Evolutionary conservation across 2,797 vertebrate genomes (phyloP).

Genomic region (Macrochelys suwanniensis): DNA sequence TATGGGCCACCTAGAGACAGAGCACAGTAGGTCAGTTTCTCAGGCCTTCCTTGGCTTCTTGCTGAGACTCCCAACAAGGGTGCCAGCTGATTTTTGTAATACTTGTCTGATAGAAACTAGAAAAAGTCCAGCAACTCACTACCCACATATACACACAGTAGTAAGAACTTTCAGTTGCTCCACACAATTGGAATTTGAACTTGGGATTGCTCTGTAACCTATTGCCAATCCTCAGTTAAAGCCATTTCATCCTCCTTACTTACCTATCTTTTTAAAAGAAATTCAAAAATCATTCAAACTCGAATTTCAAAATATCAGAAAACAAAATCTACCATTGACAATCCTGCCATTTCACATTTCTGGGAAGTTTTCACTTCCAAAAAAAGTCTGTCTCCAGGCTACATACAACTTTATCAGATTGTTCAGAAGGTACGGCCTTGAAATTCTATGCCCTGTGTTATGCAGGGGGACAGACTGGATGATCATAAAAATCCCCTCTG

Average conservation of each 20-base stretch:
- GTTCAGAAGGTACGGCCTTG: neutral
- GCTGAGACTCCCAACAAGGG: neutral
- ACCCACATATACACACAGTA: neutral
- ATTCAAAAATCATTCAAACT: neutral
- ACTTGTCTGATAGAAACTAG: neutral
- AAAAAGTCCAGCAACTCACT: neutral
- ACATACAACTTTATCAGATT: neutral
- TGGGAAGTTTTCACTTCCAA: neutral
- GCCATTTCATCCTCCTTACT: neutral
- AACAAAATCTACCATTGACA: neutral
- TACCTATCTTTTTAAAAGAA: neutral
- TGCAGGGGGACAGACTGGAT: neutral
- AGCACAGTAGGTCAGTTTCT: neutral
- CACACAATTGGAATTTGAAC: neutral
- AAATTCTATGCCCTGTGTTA: neutral
- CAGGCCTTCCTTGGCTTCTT: neutral
- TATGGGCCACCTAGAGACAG: neutral
- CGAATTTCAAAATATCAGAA: neutral
- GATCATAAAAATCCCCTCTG: neutral
- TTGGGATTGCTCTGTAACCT: neutral
- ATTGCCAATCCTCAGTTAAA: neutral
- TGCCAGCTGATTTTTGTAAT: neutral
- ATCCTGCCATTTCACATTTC: neutral
- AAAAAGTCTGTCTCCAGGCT: neutral
- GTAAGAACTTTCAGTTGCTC: neutral